phyloP scores from a whole-genome alignment of 2,113 vertebrate species.

The Mesoclemmys tuberculata region DNA sequence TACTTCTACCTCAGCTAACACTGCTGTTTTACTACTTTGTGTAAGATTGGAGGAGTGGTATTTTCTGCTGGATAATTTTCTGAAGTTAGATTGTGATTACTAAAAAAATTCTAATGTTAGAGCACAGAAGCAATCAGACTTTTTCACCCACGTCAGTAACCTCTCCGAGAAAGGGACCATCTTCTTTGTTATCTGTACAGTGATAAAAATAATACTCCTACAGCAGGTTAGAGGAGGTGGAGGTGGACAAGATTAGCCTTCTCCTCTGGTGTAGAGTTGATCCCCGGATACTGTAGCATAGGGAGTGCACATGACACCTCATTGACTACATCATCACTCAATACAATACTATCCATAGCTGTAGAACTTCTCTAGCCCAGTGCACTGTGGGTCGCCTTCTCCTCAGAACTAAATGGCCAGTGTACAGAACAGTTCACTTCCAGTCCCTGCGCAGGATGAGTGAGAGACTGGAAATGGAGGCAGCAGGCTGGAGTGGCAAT shows the following conservation, averaged over 20 bases:
- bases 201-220: not conserved
- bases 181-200: not conserved
- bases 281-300: not conserved
- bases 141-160: not conserved
- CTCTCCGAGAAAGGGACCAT: not conserved
- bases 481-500: not conserved
- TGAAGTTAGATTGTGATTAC: not conserved
- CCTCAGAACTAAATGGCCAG: accelerated
- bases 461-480: not conserved
- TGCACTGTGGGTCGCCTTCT: not conserved
- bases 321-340: no score
- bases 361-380: no score
- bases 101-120: not conserved
- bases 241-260: accelerated
- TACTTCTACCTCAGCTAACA: not conserved
- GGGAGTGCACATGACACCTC: no score
- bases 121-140: not conserved
- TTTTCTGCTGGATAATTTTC: not conserved
- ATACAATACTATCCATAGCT: no score
- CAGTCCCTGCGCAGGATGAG: accelerated
- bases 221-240: not conserved
- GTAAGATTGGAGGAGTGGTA: not conserved
- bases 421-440: not conserved
- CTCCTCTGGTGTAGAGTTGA: not conserved
- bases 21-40: not conserved